phyloP scores from a whole-genome alignment of 2,888 invertebrate genomes.

The Habroteleia sp. region DNA sequence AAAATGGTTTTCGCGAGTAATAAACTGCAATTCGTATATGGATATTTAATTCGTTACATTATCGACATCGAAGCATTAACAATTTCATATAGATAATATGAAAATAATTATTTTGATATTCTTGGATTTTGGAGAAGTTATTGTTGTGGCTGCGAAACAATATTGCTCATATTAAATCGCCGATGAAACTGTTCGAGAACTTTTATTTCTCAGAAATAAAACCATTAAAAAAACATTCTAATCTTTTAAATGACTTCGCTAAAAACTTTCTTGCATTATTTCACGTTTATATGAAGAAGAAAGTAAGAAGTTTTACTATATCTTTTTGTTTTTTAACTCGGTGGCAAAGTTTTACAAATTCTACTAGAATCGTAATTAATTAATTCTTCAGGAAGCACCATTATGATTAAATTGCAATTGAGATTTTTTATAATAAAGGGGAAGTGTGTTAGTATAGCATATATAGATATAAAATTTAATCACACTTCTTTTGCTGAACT shows the following conservation, averaged over 20 bases:
- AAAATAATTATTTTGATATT: no score
- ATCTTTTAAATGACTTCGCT: conserved; percentile 37
- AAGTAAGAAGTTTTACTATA: conserved; percentile 30
- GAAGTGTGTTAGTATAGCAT: no score
- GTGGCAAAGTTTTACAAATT: conserved; percentile 35
- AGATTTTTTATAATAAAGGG: no score
- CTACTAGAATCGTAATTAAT: conserved; percentile 11
- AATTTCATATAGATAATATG: no score
- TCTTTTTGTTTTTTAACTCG: conserved; percentile 21
- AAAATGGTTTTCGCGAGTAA: no score
- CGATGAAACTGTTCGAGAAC: background rate
- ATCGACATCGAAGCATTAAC: no score
- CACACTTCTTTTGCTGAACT: no score
- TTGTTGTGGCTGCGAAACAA: conserved; percentile 2
- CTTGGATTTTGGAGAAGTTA: background rate
- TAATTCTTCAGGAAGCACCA: conserved; percentile 8
- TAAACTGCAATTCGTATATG: no score
- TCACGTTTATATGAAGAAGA: conserved; percentile 39
- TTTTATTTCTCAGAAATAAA: conserved; percentile 3
- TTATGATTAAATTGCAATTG: conserved; percentile 7
- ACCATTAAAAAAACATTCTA: conserved; percentile 20
- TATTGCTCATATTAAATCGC: no score
- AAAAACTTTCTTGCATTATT: conserved; percentile 46
- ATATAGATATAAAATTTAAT: no score
- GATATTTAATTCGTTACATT: no score